Conservation (phyloP, 2,797 vertebrate genomes). For the Molothrus ater region DNA sequence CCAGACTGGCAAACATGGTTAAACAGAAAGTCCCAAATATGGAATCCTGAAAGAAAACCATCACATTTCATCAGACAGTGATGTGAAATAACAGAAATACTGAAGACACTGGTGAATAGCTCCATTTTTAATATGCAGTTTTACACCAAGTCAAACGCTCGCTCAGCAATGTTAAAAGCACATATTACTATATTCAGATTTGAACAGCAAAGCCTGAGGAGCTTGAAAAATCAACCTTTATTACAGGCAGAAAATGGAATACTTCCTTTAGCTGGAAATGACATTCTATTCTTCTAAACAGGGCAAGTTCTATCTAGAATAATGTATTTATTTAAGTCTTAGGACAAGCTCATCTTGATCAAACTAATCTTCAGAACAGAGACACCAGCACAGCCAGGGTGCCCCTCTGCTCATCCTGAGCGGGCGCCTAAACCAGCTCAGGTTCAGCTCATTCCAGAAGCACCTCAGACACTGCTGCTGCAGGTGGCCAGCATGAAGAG, state of each 20-base stretch:
- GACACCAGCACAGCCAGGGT: background rate
- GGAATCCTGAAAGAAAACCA: constrained; percentile 58
- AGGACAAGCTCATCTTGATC: background rate
- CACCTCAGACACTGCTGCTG: background rate
- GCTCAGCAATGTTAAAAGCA: background rate
- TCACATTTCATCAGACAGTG: background rate
- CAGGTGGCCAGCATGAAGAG: fast-evolving
- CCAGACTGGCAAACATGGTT: constrained; percentile 64
- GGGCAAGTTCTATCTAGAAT: background rate
- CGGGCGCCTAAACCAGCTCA: fast-evolving
- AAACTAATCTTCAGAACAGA: background rate
- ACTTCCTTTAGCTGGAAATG: background rate
- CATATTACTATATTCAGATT: background rate
- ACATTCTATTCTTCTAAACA: background rate
- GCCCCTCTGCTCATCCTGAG: background rate
- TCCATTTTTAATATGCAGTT: background rate
- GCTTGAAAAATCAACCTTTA: background rate
- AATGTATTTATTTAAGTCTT: background rate
- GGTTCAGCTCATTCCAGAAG: background rate
- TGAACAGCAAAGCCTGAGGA: background rate
- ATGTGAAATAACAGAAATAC: background rate
- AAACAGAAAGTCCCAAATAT: constrained; percentile 32
- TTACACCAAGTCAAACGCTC: background rate
- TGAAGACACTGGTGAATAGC: background rate
- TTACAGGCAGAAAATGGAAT: fast-evolving